phyloP scores from a whole-genome alignment of 2,888 invertebrate species.

The Macropis europaea region DNA sequence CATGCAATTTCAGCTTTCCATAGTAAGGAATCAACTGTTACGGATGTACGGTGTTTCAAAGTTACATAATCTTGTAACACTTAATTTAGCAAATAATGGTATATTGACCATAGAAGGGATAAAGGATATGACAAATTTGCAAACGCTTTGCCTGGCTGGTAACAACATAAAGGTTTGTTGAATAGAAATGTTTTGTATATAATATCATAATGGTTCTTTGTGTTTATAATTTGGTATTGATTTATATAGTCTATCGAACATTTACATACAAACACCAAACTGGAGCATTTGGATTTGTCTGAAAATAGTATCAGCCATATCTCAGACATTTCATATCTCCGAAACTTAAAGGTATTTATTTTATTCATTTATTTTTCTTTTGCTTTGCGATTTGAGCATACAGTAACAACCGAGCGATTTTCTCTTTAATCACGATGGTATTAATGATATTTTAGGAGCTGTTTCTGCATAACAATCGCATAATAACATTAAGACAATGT shows the following conservation, averaged over 20 bases:
- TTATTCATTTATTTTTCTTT: neutral
- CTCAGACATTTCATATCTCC: constrained; percentile 91
- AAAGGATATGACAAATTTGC: constrained; percentile 90
- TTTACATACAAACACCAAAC: constrained; percentile 88
- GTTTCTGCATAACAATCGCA: constrained; percentile 91
- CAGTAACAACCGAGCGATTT: constrained; percentile 2
- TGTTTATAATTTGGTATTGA: constrained; percentile 17
- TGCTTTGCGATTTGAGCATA: neutral
- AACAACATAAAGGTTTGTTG: constrained; percentile 91
- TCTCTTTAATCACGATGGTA: constrained; percentile 36
- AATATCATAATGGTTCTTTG: neutral
- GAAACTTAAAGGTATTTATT: constrained; percentile 87
- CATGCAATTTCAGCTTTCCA: constrained; percentile 85
- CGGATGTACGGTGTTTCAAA: constrained; percentile 94
- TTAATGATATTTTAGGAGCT: constrained; percentile 84
- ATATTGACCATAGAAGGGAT: constrained; percentile 94
- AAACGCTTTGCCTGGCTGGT: constrained; percentile 90
- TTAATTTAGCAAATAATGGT: constrained; percentile 93
- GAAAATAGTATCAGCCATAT: constrained; percentile 93
- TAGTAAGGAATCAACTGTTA: constrained; percentile 91
- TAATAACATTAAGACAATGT: constrained; percentile 90
- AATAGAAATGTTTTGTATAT: neutral
- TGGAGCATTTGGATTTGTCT: constrained; percentile 93
- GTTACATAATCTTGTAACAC: constrained; percentile 88
- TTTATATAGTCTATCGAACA: constrained; percentile 89